Evolutionary conservation across 35 echinoderm and acorn worm species (phyloP), one percentile per base, ranked within the genome.

Genomic region (Heliocidaris tuberculata): DNA sequence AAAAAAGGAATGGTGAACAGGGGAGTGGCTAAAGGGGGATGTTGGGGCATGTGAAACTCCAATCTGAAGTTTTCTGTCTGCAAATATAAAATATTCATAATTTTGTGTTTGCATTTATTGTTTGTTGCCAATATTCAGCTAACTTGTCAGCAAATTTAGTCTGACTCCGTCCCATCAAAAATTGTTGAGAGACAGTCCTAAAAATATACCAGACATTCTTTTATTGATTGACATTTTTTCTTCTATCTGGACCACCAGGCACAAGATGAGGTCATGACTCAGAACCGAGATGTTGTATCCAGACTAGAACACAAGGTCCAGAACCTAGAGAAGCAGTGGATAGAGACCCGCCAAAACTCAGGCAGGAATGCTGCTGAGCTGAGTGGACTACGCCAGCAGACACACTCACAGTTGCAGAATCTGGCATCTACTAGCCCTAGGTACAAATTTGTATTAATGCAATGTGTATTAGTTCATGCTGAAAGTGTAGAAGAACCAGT

Each of bases 231-330:
- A n/a, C 30, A 24, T 88, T 32, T 48, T 32, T n/a, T 85, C 86
- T 30, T 85, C 5, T 60, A 48, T 31, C 31, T 29, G 59, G 12
- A 60, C 16, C 93, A 60, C 16, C 93, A 99, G 98, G 96, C 95
- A 48, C 98, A 99, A 90, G 89, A 97, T 30, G 91, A 92, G 91
- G 96, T 96, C 61, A 99, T 97, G 94, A 96, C 94, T 92, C 90
- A 95, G 31, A 97, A 99, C 87, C 88, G 95, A 85, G 96, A 96
- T 35, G 96, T 97, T 7, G 98, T 99, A 13, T 95, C 96, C 47
- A 94, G 94, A 47, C 96, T 99, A 60, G 98, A 96, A 61, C 93
- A 90, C 86, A 99, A 99, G 95, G 98, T 99, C 56, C 94, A 96
- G 60, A 93, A 99, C 32, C 92, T 99, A 54, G 98, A 99, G 95